Base-by-base conservation (phyloP, 2,797 vertebrate species). In the Pangasius djambal region DNA sequence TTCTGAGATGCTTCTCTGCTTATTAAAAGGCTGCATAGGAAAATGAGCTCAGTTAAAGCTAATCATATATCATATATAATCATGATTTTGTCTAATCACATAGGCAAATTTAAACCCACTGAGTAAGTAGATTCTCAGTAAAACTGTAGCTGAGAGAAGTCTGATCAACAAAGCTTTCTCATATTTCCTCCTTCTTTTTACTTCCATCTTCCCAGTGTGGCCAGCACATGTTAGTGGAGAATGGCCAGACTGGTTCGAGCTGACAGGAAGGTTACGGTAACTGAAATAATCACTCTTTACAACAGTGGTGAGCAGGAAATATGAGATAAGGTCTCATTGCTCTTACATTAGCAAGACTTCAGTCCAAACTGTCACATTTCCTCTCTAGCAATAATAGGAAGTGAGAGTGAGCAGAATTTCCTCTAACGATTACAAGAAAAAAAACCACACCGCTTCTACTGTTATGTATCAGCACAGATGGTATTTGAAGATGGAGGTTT, bases 321-420 rank as follows among this genome's bases (percentile, higher is more conserved):
- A 44, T 44, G 40, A 44, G 3, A 52, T 9, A 6, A 34, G 3
- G 7, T 37, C 2, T 5, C 40, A 67, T 18, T 63, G 25, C 25
- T 25, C 28, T 48, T 40, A 57, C 52, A 20, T 63, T 34, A 81
- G 44, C 13, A 65, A 2, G 50, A 18, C 8, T 88, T 50, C 13
- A n/a, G 20, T 10, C 2, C 4, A 74, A 61, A 74, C 4, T 77
- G 28, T 34, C 12, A 87, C 16, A 3, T 25, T 4, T 65, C 13
- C 31, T 75, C 48, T 65, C 9, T 31, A 61, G 28, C 69, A 28
- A 15, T 50, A 77, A 57, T 55, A 75, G 88, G 74, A 88, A 88
- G 50, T 88, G 59, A 78, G 28, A 84, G 22, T 37, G 31, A 52
- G 31, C 67, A 75, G n/a, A 18, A 55, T 85, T 85, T 88, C 74